Base-by-base conservation (phyloP, 2,888 invertebrate genomes). In the Drosophila leonis region DNA sequence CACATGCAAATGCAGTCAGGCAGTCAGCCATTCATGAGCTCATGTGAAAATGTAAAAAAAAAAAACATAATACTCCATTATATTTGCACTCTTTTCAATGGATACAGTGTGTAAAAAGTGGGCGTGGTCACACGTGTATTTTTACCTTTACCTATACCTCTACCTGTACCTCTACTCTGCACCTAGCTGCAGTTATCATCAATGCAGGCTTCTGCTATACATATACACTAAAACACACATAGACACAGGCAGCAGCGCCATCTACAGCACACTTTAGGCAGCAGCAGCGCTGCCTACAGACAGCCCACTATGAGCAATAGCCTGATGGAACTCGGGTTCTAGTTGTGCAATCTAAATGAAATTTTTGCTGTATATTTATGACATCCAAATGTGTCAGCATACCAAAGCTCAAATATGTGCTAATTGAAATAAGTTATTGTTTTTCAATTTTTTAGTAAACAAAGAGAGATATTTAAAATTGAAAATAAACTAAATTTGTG, bases 41-140 rank as follows among this genome's bases (percentile, higher is more conserved):
- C 29, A 48, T 18, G 27, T 33, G 46, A 12, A 46, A 68, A 46
- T 13, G 8, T 8, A 29, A 66, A 63, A 65, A 31, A 24, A 20
- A 20, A 20, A 2, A 24, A 24, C 0, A 2, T 24, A 7, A 2
- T 24, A 8, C 1, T n/a, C n/a, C 48, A 29, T 48, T 29, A 10
- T 48, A 18, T 12, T 10, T 7, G 3, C 18, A 18, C n/a, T 7
- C 7, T 6, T 12, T n/a, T 29, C 29, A 48, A n/a, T 6, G 48
- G 12, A 12, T n/a, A 5, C 48, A n/a, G 48, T 10, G 29, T n/a
- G 29, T 6, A 18, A 5, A 10, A n/a, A 5, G 29, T n/a, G 48
- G 15, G 7, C 4, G 27, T 27, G 24, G 8, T n/a, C n/a, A n/a
- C n/a, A n/a, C n/a, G n/a, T 29, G 0, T 10, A n/a, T 8, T 1